Evolutionary conservation across 2,888 invertebrate species (phyloP).

Genomic region (Hybos culiciformis): DNA sequence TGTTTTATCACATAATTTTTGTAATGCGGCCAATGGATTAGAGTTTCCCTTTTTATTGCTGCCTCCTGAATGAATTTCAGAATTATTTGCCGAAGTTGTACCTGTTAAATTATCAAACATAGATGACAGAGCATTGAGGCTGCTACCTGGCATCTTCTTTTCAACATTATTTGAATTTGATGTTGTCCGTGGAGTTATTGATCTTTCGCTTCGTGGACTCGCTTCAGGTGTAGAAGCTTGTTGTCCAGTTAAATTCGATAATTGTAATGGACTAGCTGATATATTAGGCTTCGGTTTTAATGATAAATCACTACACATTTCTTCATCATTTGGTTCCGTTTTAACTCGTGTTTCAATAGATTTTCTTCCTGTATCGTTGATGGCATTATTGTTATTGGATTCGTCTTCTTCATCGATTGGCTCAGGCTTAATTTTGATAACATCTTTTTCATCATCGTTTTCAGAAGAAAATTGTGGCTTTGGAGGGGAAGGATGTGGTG

Average conservation of each 20-base stretch:
- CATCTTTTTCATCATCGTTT: constrained; percentile 35
- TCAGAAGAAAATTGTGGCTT: constrained; percentile 44
- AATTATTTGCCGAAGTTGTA: constrained; percentile 19
- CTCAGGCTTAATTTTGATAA: constrained; percentile 26
- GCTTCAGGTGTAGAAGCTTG: constrained; percentile 31
- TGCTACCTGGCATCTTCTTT: constrained; percentile 43
- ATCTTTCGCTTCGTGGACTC: constrained; percentile 65
- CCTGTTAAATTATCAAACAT: constrained; percentile 81
- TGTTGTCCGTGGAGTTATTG: constrained; percentile 57
- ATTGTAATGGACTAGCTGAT: constrained; percentile 40
- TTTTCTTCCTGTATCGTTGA: not conserved
- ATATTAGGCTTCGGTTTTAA: constrained; percentile 18
- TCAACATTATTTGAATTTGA: constrained; percentile 38
- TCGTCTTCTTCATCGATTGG: constrained; percentile 22
- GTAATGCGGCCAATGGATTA: constrained; percentile 86
- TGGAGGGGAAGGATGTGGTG: constrained; percentile 41
- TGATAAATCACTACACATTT: constrained; percentile 19
- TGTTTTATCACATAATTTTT: constrained; percentile 91
- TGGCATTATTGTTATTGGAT: not conserved
- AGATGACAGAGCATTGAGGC: constrained; percentile 69
- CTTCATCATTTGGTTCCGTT: not conserved
- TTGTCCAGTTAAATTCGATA: constrained; percentile 17
- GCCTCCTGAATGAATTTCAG: constrained; percentile 14
- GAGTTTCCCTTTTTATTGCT: constrained; percentile 37
- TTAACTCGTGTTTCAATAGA: not conserved